Percentiles rank a stretch among this genome's conserved stretches.
phyloP scores from a whole-genome alignment of 2,888 invertebrate genomes.

The Eupithecia insigniata region DNA sequence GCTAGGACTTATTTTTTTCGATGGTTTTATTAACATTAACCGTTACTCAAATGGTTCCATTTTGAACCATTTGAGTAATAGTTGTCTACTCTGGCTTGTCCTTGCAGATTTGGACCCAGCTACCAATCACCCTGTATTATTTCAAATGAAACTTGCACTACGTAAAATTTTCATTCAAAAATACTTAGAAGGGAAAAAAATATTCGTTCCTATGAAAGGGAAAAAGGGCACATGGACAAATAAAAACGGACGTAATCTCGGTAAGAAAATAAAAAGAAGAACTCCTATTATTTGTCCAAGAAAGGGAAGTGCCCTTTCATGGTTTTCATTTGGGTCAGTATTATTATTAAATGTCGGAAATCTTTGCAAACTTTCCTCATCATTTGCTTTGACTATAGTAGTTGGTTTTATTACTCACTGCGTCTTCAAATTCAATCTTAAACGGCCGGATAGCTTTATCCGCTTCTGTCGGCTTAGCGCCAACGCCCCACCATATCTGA shows the following conservation, averaged over 20 bases:
- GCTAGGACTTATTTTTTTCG: too few relatives aligned
- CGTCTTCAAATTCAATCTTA: conserved; percentile 70
- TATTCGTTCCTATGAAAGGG: background rate
- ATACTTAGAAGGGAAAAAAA: background rate
- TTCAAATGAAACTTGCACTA: background rate
- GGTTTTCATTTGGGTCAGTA: background rate
- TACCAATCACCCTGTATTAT: too few relatives aligned
- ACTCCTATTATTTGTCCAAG: too few relatives aligned
- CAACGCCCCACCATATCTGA: conserved; percentile 75
- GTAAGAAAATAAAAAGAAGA: too few relatives aligned
- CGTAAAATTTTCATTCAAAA: background rate
- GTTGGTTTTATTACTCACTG: conserved; percentile 56
- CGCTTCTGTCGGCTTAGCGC: conserved; percentile 52
- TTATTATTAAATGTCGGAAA: background rate
- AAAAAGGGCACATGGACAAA: too few relatives aligned
- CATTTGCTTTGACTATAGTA: background rate
- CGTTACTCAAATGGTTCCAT: too few relatives aligned
- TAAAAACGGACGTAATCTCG: too few relatives aligned
- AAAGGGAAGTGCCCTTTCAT: too few relatives aligned
- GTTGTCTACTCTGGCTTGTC: too few relatives aligned
- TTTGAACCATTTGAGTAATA: too few relatives aligned
- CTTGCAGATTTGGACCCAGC: too few relatives aligned
- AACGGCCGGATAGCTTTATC: conserved; percentile 68
- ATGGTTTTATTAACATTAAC: too few relatives aligned
- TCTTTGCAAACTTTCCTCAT: background rate